Percentiles rank a stretch among this genome's conserved stretches.
phyloP scores from a whole-genome alignment of 2,113 vertebrate species.

The Ciconia boyciana region DNA sequence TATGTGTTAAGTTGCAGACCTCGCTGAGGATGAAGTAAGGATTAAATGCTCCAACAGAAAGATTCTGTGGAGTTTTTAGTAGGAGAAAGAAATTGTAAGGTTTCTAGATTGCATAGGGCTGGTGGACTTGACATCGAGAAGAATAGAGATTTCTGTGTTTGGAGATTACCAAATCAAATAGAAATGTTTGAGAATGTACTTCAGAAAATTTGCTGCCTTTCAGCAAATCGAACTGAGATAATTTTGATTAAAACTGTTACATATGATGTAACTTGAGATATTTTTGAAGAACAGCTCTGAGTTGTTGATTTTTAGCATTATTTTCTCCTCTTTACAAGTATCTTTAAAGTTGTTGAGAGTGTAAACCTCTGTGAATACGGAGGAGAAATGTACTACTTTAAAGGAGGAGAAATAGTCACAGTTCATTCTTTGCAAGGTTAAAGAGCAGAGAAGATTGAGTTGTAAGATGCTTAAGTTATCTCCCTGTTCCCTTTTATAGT shows the following conservation, averaged over 20 bases:
- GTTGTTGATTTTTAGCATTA: not conserved
- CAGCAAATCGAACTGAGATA: not conserved
- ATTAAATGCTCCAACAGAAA: not conserved
- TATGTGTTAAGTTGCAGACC: not conserved
- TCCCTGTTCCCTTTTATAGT: not conserved
- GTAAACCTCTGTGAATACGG: not conserved
- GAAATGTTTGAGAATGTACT: not conserved
- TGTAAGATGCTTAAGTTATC: not conserved
- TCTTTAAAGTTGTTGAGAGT: not conserved
- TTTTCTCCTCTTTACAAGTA: not conserved
- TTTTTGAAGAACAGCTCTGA: not conserved
- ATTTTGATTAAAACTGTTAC: not conserved
- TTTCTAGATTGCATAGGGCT: not conserved
- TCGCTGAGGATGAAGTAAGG: not conserved
- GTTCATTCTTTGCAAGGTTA: not conserved
- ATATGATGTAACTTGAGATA: not conserved
- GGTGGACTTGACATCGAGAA: not conserved
- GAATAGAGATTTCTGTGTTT: not conserved
- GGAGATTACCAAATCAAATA: not conserved
- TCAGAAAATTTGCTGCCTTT: not conserved
- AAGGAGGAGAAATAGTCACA: not conserved
- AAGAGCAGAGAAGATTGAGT: not conserved
- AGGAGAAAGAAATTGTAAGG: not conserved
- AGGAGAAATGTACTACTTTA: not conserved
- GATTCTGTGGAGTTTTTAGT: not conserved